Evolutionary conservation across 1,140 invertebrate species (phyloP), one percentile per base, ranked within the genome.

Genomic region (Bombus sylvicola): DNA sequence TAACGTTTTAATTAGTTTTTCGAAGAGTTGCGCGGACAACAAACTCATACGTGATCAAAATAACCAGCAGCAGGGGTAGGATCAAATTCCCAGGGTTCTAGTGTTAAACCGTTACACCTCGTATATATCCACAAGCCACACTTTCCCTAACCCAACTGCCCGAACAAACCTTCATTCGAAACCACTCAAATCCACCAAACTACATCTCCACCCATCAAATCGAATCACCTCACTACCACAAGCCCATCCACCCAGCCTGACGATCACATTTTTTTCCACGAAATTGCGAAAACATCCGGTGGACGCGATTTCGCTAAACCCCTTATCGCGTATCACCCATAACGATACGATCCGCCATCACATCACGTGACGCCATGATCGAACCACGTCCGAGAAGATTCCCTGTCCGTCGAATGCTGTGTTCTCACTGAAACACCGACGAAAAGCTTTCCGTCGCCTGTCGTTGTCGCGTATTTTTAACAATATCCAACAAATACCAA

Each of bases 261-360:
- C 39, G 4, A 22, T 18, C 28, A 10, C 64, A 71, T 59, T 80
- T 81, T 69, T 81, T 57, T 64, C 43, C 83, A 3, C 43, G 59
- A 85, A 74, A 85, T 74, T 62, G 83, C 64, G 59, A 64, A 81
- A 85, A 85, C 78, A 85, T 57, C 78, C 69, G 47, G 22, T 43
- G 39, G 39, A 78, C 82, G 66, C 53, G 75, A 84, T 84, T 47
- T 62, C 71, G 31, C 53, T 80, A 84, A 84, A 53, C 39, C 83
- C 76, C 47, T 84, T 72, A 84, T 79, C 83, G 37, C 37, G 28
- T 62, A n/a, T 62, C 59, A 15, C 31, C 15, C 31, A 9, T 4
- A 6, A 5, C 62, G 74, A 83, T 68, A 77, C 73, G 43, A 69
- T 68, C 43, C 81, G 22, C 31, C 73, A 37, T 62, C 31, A 28